phyloP scores from a whole-genome alignment of 2,888 invertebrate species.

The Troilus luridus region DNA sequence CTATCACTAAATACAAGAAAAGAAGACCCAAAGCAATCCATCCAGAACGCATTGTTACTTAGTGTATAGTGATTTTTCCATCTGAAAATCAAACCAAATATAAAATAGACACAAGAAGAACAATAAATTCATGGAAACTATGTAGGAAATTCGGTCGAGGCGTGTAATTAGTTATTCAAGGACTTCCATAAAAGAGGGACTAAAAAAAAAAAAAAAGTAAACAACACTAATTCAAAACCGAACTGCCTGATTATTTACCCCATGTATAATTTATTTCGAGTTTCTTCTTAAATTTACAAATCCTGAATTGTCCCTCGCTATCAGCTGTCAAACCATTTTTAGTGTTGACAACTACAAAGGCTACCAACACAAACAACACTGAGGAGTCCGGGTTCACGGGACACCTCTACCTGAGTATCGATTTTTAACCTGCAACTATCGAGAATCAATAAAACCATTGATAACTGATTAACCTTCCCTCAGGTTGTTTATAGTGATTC shows the following conservation, averaged over 20 bases:
- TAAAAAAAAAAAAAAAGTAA: neutral
- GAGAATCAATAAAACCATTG: slow-evolving; percentile 27
- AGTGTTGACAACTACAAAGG: slow-evolving; percentile 46
- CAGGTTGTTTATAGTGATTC: slow-evolving; percentile 15
- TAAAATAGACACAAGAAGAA: neutral
- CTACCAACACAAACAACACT: slow-evolving; percentile 42
- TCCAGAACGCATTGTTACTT: slow-evolving; percentile 65
- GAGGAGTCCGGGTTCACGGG: neutral
- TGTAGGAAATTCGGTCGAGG: neutral
- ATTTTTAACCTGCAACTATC: slow-evolving; percentile 38
- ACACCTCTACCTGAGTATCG: slow-evolving; percentile 38
- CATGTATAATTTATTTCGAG: slow-evolving; percentile 33
- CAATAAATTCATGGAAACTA: neutral
- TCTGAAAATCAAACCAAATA: slow-evolving; percentile 49
- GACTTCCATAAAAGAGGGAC: neutral
- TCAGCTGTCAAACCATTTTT: slow-evolving; percentile 54
- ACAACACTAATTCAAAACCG: neutral
- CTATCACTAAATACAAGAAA: slow-evolving; percentile 66
- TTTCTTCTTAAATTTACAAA: neutral
- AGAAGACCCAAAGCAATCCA: slow-evolving; percentile 66
- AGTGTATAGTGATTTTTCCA: slow-evolving; percentile 42
- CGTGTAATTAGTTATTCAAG: slow-evolving; percentile 53
- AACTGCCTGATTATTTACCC: neutral
- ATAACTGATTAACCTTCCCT: slow-evolving; percentile 34
- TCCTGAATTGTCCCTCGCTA: neutral